Percentiles rank a stretch among this genome's conserved stretches.
Conservation (phyloP, 2,888 invertebrate genomes). For the Scaptomyza reducta region DNA sequence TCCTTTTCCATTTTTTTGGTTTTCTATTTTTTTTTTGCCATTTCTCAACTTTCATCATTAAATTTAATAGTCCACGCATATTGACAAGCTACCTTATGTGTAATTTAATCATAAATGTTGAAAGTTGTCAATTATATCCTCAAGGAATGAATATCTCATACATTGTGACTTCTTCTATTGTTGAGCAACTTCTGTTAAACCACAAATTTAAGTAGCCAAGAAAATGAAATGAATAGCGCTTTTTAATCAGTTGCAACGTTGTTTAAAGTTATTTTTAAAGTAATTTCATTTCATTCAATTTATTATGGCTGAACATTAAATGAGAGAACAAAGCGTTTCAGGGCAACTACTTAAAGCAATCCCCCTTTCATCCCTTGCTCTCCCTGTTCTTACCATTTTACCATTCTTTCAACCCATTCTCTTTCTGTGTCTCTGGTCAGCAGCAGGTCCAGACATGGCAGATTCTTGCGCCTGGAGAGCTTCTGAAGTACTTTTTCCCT, state of each 20-base stretch:
- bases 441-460: slow-evolving; percentile 27
- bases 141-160: too few species aligned
- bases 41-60: not conserved
- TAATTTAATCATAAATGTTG: too few species aligned
- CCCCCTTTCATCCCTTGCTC: too few species aligned
- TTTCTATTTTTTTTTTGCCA: too few species aligned
- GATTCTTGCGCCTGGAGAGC: slow-evolving; percentile 9
- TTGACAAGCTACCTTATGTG: not conserved
- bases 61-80: not conserved
- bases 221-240: slow-evolving; percentile 6
- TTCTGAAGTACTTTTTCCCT: slow-evolving; percentile 12
- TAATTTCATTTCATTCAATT: slow-evolving; percentile 38
- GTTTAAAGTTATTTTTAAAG: slow-evolving; percentile 18
- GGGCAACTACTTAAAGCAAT: slow-evolving; percentile 25
- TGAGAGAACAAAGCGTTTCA: slow-evolving; percentile 39
- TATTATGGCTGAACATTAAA: slow-evolving; percentile 29
- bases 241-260: slow-evolving; percentile 30
- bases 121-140: too few species aligned
- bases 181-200: not conserved
- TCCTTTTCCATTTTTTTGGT: not conserved
- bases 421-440: slow-evolving; percentile 35
- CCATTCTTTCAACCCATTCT: too few species aligned
- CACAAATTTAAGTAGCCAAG: not conserved
- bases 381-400: too few species aligned
- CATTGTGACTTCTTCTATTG: too few species aligned